Conservation (phyloP, 1,140 invertebrate genomes). For the Drosophila carrolli region DNA sequence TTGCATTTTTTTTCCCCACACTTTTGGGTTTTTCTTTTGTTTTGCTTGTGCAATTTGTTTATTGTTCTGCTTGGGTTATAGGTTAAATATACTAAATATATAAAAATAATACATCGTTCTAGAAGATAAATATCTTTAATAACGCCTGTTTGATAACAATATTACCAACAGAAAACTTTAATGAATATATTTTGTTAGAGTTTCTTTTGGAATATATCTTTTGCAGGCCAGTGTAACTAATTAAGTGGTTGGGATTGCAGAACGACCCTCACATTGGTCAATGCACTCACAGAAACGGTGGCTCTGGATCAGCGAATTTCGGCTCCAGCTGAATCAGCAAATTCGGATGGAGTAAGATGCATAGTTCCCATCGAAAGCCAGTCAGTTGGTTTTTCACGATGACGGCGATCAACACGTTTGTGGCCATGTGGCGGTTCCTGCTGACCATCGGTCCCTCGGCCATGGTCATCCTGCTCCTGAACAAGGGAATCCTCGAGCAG, state of each 20-base stretch:
- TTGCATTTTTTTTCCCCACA: slow-evolving; percentile 5
- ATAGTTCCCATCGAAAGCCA: too few relatives aligned
- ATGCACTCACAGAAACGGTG: slow-evolving; percentile 1
- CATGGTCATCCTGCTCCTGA: slow-evolving; percentile 87
- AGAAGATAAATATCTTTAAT: too few relatives aligned
- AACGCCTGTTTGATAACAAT: too few relatives aligned
- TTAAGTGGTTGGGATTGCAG: slow-evolving; percentile 4
- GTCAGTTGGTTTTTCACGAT: slow-evolving; percentile 46
- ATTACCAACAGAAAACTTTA: too few relatives aligned
- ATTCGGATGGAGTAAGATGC: not conserved
- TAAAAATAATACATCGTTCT: not conserved
- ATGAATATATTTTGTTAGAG: too few relatives aligned
- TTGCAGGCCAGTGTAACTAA: not conserved
- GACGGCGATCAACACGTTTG: slow-evolving; percentile 61
- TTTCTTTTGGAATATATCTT: not conserved
- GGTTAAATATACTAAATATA: not conserved
- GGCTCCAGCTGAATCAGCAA: not conserved
- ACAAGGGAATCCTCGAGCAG: slow-evolving; percentile 86
- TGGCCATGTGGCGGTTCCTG: slow-evolving; percentile 86
- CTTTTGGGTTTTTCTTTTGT: slow-evolving; percentile 12
- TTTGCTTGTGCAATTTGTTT: slow-evolving; percentile 19
- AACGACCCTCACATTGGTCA: slow-evolving; percentile 2
- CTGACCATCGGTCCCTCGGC: slow-evolving; percentile 87
- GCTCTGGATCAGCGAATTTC: slow-evolving; percentile 10
- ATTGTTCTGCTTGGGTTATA: not conserved